Conservation (phyloP, 2,113 vertebrate genomes). For the Dasyprocta punctata region DNA sequence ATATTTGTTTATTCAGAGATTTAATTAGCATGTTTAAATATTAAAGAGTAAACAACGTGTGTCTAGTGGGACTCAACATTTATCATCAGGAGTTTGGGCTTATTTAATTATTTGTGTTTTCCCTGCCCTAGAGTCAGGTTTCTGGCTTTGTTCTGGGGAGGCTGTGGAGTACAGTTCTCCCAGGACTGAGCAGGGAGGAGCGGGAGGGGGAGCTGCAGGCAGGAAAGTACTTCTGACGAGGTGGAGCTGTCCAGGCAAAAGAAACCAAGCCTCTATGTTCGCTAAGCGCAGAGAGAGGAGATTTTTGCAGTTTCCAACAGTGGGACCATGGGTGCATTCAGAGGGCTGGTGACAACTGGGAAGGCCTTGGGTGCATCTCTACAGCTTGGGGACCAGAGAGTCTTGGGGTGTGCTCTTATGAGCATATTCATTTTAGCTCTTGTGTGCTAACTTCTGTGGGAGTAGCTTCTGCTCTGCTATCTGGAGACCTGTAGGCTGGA, state of each 20-base stretch:
- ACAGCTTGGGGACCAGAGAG: background rate
- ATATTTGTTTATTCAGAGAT: slow-evolving; percentile 84
- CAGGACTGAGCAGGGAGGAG: slow-evolving; percentile 18
- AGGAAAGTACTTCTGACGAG: background rate
- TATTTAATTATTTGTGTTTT: slow-evolving; percentile 55
- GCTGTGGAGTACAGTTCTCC: background rate
- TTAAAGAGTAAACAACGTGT: slow-evolving; percentile 86
- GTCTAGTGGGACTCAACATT: slow-evolving; percentile 84
- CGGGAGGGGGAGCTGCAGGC: no score
- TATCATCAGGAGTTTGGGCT: slow-evolving; percentile 77
- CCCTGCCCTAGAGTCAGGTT: slow-evolving; percentile 59
- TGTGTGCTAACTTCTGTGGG: background rate
- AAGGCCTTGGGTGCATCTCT: background rate
- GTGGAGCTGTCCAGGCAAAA: background rate
- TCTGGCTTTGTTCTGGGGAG: background rate
- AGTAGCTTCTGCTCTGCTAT: background rate
- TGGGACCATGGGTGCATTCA: background rate
- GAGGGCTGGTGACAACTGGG: background rate
- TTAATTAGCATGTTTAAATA: slow-evolving; percentile 89
- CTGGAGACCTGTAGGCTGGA: background rate
- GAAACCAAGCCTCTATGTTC: fast-evolving
- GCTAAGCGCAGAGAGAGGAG: background rate
- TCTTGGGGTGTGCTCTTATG: background rate
- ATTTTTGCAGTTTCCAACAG: background rate
- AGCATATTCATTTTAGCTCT: background rate